A percentile compares a stretch with the other conserved stretches of the same genome.
Conservation (phyloP, 92 coral and sea anemone species). For the Palythoa caribaeorum region DNA sequence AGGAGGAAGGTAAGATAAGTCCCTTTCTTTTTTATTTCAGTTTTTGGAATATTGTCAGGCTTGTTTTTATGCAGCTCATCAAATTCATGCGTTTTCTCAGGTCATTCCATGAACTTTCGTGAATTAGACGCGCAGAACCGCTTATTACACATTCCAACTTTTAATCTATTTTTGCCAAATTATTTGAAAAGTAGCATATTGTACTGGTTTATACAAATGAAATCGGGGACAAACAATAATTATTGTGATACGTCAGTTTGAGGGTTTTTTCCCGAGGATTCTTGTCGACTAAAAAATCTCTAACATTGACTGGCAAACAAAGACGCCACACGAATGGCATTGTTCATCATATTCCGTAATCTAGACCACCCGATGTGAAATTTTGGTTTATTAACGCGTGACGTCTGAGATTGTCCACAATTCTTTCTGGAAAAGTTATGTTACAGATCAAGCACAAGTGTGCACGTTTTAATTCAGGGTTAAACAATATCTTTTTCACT, state of each 20-base stretch:
- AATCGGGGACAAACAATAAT: background rate
- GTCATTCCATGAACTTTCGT: too few species aligned
- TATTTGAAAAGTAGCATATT: too few species aligned
- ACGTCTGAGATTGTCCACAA: background rate
- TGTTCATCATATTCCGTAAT: background rate
- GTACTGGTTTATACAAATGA: too few species aligned
- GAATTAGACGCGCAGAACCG: background rate
- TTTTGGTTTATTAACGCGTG: constrained; percentile 20
- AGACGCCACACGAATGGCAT: constrained; percentile 21
- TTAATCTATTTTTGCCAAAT: too few species aligned
- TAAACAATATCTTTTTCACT: background rate
- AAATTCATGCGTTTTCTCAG: too few species aligned
- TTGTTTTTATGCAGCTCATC: background rate
- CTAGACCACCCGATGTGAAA: constrained; percentile 23
- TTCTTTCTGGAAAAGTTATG: background rate
- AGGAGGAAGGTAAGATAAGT: constrained; percentile 71
- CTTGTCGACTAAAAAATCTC: background rate
- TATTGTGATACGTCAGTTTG: background rate
- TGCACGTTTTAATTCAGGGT: constrained; percentile 30
- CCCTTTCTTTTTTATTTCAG: background rate
- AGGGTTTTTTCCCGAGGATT: background rate
- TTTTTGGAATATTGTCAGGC: background rate
- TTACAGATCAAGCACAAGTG: constrained; percentile 22
- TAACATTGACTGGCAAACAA: background rate
- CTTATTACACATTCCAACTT: too few species aligned